Evolutionary conservation across 2,888 invertebrate genomes (phyloP), one percentile per base, ranked within the genome.

Genomic region (Plebejus melissa): DNA sequence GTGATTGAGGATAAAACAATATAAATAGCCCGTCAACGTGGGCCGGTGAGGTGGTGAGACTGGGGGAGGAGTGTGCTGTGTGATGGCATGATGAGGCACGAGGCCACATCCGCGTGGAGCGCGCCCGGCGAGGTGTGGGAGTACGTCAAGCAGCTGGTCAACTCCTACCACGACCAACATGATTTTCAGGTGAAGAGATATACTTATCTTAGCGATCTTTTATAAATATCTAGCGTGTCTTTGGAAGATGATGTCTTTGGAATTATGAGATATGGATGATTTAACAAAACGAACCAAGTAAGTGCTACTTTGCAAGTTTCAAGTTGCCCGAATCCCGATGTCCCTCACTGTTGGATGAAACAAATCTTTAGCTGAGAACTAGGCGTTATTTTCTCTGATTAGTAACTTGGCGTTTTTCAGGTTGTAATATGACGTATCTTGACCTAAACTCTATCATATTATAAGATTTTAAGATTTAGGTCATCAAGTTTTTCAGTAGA

Each of bases 71-170:
- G 88, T 89, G 90, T 79, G 71, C 54, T 84, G 88, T 89, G 90
- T 79, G 71, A 72, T 84, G 94, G 91, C 88, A 94, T 90, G 94
- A 94, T 90, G 93, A 91, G 89, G 88, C 94, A 91, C 88, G 89
- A 86, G 80, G 90, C 90, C 80, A 86, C 88, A 79, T 90, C 90
- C 81, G 88, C 91, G 82, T 94, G 88, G 94, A 91, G 88, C 81
- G 94, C 87, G 85, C 94, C 94, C 81, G 95, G 95, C 81, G 94
- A 95, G 82, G 94, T 95, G 81, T 95, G 95, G 95, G 95, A 95
- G 89, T 95, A 95, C 85, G 95, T 95, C 86, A 95, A 94, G 86
- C 94, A 95, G 83, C 92, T 95, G 79, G 94, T 95, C 86, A 95
- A 94, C 88, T 94, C 94, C 72, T 95, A 95, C 83, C 94, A 94